Evolutionary conservation across 2,113 vertebrate genomes (phyloP).

Genomic region (Hippotragus niger): DNA sequence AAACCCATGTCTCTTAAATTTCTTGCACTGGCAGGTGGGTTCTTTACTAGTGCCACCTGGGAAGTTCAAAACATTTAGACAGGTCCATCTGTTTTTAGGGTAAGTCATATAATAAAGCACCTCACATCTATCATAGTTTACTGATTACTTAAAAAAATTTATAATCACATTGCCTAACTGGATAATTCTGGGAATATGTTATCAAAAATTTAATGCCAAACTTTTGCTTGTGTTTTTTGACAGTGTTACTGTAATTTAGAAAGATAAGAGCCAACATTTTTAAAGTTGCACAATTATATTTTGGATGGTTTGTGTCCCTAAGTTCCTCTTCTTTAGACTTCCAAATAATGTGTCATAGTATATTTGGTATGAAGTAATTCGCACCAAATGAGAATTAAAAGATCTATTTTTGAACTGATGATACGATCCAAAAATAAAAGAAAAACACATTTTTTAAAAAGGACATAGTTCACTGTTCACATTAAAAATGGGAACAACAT

Average conservation of each 20-base stretch:
- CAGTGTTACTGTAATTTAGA: conserved; percentile 46
- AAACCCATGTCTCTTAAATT: not conserved
- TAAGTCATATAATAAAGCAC: not conserved
- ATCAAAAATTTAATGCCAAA: conserved; percentile 51
- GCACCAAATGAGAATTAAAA: conserved; percentile 67
- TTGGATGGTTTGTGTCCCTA: conserved; percentile 55
- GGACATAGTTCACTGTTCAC: conserved; percentile 63
- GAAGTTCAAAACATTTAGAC: conserved; percentile 16
- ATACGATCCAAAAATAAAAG: conserved; percentile 68
- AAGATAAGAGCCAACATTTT: conserved; percentile 69
- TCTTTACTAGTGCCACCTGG: not conserved
- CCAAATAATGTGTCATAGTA: conserved; percentile 71
- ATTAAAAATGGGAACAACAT: conserved; percentile 64
- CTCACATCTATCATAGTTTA: conserved; percentile 26
- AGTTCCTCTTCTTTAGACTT: conserved; percentile 64
- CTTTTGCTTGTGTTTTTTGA: conserved; percentile 65
- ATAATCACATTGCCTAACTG: conserved; percentile 34
- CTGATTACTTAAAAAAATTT: conserved; percentile 18
- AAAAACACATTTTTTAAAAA: conserved; percentile 69
- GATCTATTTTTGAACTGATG: conserved; percentile 69
- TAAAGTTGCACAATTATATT: conserved; percentile 54
- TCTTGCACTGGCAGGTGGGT: not conserved
- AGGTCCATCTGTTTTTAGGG: conserved; percentile 24
- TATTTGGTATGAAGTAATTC: conserved; percentile 72
- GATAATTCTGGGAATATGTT: conserved; percentile 44